These are phyloP conservation scores for Drosophila nr. fundita DNA, from an alignment of 2,888 invertebrate genomes.

Conservation along the genomic window DNA sequence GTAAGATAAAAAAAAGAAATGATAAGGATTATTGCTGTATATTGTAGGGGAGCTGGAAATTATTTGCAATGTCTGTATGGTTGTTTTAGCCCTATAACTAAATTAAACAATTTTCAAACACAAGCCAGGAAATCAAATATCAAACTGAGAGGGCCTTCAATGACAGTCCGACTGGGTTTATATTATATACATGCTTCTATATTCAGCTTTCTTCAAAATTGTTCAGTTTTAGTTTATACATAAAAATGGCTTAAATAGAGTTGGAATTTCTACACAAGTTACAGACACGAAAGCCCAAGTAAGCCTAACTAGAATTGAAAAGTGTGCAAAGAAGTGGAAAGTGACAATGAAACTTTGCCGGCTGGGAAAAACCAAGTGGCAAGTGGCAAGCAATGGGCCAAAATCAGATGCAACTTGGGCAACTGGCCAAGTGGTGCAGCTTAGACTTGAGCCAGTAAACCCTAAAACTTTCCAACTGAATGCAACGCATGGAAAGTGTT, in stretches of 20 bases:
- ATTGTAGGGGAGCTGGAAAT: conserved; percentile 22
- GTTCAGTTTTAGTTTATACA: background rate
- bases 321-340: conserved; percentile 22
- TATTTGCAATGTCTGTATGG: conserved; percentile 33
- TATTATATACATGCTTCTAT: background rate
- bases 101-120: conserved; percentile 15
- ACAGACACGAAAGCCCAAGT: background rate
- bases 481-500: conserved; percentile 19
- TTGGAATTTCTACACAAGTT: background rate
- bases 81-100: conserved; percentile 43
- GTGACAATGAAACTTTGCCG: conserved; percentile 13
- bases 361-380: conserved; percentile 14
- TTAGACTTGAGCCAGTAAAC: conserved; percentile 46
- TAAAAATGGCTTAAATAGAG: background rate
- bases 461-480: conserved; percentile 34
- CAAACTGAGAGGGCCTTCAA: conserved; percentile 32
- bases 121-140: conserved; percentile 16
- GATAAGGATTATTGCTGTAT: conserved; percentile 12
- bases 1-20: conserved; percentile 14
- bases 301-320: background rate
- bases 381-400: conserved; percentile 22
- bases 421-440: conserved; percentile 37
- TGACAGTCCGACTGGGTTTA: conserved; percentile 3
- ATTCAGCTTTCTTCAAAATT: background rate
- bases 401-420: conserved; percentile 21